phyloP scores from a whole-genome alignment of 2,888 invertebrate species.

The Melipona beecheii region DNA sequence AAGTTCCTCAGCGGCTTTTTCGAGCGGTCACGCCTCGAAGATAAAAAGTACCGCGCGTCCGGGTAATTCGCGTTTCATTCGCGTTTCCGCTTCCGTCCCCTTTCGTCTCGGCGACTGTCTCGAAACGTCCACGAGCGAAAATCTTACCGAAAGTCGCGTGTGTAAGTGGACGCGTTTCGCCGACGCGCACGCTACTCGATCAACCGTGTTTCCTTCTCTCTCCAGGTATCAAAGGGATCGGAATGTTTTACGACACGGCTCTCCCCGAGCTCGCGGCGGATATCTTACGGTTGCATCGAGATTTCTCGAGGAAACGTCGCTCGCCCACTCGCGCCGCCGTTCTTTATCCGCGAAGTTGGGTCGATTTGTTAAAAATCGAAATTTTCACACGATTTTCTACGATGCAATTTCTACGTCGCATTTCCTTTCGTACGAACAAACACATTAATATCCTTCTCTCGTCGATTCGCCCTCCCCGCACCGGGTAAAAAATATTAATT shows the following conservation, averaged over 20 bases:
- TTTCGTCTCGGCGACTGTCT: conserved; percentile 18
- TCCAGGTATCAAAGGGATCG: conserved; percentile 50
- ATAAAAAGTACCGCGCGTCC: background rate
- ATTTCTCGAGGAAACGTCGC: conserved; percentile 45
- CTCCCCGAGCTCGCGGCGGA: conserved; percentile 5
- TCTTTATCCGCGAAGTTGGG: background rate
- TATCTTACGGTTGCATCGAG: conserved; percentile 45
- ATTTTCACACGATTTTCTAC: background rate
- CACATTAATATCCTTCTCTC: background rate
- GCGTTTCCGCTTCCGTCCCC: background rate
- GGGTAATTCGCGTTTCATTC: background rate
- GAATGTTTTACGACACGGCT: conserved; percentile 46
- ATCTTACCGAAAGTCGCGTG: conserved; percentile 33
- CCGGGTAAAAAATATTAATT: background rate
- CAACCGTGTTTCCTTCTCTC: conserved; percentile 43
- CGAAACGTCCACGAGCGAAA: conserved; percentile 34
- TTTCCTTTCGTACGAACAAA: background rate
- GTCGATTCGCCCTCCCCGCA: background rate
- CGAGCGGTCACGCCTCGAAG: background rate
- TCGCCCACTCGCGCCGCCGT: conserved; percentile 22
- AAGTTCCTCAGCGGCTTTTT: background rate
- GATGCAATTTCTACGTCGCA: no score
- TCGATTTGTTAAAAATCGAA: conserved; percentile 7
- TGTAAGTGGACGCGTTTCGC: conserved; percentile 27
- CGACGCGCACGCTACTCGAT: conserved; percentile 41